Conservation (phyloP, 2,888 invertebrate species). For the Drosophila rellima region DNA sequence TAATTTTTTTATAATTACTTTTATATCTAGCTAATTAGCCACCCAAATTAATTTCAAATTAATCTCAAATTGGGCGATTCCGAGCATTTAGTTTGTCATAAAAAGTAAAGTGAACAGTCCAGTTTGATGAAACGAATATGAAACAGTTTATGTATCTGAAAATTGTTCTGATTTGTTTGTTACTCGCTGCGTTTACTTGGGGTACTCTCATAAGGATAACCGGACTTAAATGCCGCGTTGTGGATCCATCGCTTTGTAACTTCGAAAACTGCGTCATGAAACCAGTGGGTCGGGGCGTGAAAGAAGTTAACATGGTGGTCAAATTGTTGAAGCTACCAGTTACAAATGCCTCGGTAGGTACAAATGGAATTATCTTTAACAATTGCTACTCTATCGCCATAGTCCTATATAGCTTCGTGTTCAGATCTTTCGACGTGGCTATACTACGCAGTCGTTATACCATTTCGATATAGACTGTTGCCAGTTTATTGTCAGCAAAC, state of each 20-base stretch:
- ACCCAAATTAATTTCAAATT: background rate
- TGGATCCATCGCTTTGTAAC: conserved; percentile 10
- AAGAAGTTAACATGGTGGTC: conserved; percentile 18
- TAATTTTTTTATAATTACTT: background rate
- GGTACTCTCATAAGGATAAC: background rate
- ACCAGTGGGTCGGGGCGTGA: conserved; percentile 10
- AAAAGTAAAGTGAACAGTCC: background rate
- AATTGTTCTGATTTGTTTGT: background rate
- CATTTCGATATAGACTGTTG: conserved; percentile 37
- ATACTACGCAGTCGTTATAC: conserved; percentile 4
- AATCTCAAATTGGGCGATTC: background rate
- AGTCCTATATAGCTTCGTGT: conserved; percentile 4
- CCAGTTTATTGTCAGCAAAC: conserved; percentile 27
- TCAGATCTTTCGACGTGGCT: conserved; percentile 15
- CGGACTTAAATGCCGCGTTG: conserved; percentile 15
- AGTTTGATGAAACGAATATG: background rate
- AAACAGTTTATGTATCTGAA: background rate
- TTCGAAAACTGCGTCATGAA: conserved; percentile 24
- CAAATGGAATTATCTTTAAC: background rate
- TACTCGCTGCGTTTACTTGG: background rate
- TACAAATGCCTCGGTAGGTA: conserved; percentile 29
- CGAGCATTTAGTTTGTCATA: background rate
- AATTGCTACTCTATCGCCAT: background rate
- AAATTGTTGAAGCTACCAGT: conserved; percentile 31
- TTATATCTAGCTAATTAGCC: background rate